Conservation (phyloP, 2,113 vertebrate species). For the Argyrosomus japonicus region DNA sequence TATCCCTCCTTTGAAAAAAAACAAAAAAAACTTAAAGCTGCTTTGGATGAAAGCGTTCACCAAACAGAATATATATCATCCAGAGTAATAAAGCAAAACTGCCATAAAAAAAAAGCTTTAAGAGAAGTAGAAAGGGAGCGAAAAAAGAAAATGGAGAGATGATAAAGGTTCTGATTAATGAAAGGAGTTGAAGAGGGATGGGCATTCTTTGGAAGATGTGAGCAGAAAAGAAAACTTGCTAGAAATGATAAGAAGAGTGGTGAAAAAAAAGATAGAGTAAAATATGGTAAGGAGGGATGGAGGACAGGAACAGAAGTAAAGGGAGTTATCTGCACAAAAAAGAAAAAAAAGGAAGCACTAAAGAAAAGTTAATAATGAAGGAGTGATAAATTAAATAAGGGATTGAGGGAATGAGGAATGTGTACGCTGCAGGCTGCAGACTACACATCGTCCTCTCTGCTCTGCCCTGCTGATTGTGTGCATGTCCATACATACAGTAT, state of each 20-base stretch:
- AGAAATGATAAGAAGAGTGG: constrained; percentile 3
- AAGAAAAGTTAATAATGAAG: constrained; percentile 49
- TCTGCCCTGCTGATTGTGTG: constrained; percentile 24
- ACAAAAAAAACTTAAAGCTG: background rate
- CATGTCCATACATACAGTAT: constrained; percentile 8
- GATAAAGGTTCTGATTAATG: constrained; percentile 54
- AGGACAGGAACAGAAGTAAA: background rate
- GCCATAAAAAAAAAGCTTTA: constrained; percentile 35
- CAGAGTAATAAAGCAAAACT: constrained; percentile 37
- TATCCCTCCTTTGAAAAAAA: constrained; percentile 16
- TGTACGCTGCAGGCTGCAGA: constrained; percentile 36
- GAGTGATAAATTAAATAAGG: constrained; percentile 44
- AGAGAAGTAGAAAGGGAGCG: background rate
- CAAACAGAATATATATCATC: constrained; percentile 38
- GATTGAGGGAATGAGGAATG: constrained; percentile 29
- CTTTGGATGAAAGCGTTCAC: constrained; percentile 43
- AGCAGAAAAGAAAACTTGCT: constrained; percentile 20
- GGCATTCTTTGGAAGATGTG: constrained; percentile 28
- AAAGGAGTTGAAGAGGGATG: background rate
- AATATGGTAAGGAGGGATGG: background rate
- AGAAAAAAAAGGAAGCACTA: background rate
- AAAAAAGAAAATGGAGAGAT: constrained; percentile 10
- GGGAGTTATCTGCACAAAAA: background rate
- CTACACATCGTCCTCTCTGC: constrained; percentile 49
- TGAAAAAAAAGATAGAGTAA: constrained; percentile 19